A percentile compares a stretch with the other conserved stretches of the same genome.
phyloP scores from a whole-genome alignment of 2,888 invertebrate genomes.

The Lithophane ornitopus region DNA sequence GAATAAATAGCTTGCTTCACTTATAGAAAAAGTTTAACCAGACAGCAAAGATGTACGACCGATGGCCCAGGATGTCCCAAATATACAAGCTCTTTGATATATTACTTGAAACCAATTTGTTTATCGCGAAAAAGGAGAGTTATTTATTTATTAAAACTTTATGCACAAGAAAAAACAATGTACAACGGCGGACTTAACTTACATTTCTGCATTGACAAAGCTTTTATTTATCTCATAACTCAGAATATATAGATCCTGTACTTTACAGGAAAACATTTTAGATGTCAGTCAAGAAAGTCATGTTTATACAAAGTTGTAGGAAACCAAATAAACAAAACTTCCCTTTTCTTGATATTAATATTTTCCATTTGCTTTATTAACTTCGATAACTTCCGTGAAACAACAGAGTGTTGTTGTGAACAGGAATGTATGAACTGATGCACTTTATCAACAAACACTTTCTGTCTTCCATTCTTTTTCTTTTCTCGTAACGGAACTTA shows the following conservation, averaged over 20 bases:
- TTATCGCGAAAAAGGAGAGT: neutral
- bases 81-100: neutral
- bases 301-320: slow-evolving; percentile 43
- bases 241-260: neutral
- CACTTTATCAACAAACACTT: slow-evolving; percentile 15
- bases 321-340: slow-evolving; percentile 36
- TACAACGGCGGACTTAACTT: no score
- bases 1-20: no score
- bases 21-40: neutral
- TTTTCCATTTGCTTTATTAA: slow-evolving; percentile 53
- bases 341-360: slow-evolving; percentile 46
- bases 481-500: neutral
- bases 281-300: slow-evolving; percentile 16
- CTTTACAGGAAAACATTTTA: slow-evolving; percentile 35
- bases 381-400: slow-evolving; percentile 15
- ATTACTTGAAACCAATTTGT: neutral
- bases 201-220: neutral
- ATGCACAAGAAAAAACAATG: no score
- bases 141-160: no score
- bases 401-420: slow-evolving; percentile 17
- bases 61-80: neutral
- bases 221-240: neutral
- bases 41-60: neutral
- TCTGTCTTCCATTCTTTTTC: neutral
- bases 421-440: slow-evolving; percentile 13